Conservation (phyloP, 1,140 invertebrate species). For the Lanistes nyassanus region DNA sequence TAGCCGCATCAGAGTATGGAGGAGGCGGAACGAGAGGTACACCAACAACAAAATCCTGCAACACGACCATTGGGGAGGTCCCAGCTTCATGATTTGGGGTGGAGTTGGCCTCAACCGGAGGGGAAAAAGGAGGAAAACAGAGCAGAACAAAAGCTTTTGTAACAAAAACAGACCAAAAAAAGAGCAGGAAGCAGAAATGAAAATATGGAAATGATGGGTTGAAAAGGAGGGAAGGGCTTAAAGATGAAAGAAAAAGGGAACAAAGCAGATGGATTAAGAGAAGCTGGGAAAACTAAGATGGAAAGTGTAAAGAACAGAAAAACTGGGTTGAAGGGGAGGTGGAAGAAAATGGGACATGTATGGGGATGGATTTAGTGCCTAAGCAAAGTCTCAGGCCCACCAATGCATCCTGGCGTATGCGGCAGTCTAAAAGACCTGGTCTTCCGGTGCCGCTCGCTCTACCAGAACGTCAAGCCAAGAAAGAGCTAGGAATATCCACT, state of each 20-base stretch:
- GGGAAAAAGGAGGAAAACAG: constrained; percentile 2
- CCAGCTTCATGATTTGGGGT: too few relatives aligned
- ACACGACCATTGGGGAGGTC: too few relatives aligned
- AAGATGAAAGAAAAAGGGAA: too few relatives aligned
- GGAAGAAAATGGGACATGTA: background rate
- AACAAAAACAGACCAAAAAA: background rate
- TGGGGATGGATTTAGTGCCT: background rate
- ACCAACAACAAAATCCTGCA: too few relatives aligned
- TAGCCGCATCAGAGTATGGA: background rate
- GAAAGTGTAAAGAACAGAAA: background rate
- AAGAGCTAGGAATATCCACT: too few relatives aligned
- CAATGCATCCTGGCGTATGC: background rate
- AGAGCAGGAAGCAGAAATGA: background rate
- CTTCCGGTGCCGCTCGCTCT: too few relatives aligned
- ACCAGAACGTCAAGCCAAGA: too few relatives aligned
- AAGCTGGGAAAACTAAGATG: background rate
- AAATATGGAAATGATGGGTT: background rate
- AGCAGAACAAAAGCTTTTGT: background rate
- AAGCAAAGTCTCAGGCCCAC: background rate
- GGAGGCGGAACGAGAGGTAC: too few relatives aligned
- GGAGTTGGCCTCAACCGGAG: too few relatives aligned
- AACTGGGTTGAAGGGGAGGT: background rate
- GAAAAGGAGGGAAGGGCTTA: background rate
- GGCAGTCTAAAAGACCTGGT: background rate
- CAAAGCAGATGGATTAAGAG: background rate